Evolutionary conservation across 2,113 vertebrate species (phyloP).

Genomic region (Etheostoma spectabile): DNA sequence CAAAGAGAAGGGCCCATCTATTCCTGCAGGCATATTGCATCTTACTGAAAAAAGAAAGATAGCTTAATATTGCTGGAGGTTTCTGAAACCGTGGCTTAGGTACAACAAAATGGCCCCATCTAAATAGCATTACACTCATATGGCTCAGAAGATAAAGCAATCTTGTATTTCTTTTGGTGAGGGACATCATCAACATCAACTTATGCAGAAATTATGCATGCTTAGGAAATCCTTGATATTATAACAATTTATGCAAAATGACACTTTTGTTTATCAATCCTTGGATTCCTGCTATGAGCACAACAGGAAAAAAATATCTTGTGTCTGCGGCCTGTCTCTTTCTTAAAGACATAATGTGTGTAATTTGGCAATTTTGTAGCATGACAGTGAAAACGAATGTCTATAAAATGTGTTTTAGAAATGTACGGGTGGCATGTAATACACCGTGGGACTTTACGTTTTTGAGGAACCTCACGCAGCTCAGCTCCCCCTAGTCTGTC

Average conservation of each 20-base stretch:
- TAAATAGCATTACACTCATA: not conserved
- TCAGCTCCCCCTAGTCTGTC: not conserved
- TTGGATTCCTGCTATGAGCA: not conserved
- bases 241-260: not conserved
- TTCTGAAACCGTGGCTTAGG: not conserved
- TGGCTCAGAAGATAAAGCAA: not conserved
- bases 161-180: not conserved
- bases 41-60: conserved; percentile 47
- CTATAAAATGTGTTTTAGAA: conserved; percentile 21
- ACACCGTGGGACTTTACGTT: not conserved
- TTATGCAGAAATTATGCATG: not conserved
- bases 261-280: not conserved
- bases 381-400: not conserved
- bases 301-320: not conserved
- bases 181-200: not conserved
- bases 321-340: conserved; percentile 5
- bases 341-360: conserved; percentile 1
- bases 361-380: conserved; percentile 9
- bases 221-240: not conserved
- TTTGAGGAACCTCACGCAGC: not conserved
- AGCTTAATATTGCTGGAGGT: not conserved
- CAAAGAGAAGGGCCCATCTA: conserved; percentile 37
- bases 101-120: not conserved
- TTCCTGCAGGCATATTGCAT: conserved; percentile 23
- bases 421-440: conserved; percentile 7